Evolutionary conservation across 2,113 vertebrate species (phyloP).

Genomic region (Macroglossus sobrinus): DNA sequence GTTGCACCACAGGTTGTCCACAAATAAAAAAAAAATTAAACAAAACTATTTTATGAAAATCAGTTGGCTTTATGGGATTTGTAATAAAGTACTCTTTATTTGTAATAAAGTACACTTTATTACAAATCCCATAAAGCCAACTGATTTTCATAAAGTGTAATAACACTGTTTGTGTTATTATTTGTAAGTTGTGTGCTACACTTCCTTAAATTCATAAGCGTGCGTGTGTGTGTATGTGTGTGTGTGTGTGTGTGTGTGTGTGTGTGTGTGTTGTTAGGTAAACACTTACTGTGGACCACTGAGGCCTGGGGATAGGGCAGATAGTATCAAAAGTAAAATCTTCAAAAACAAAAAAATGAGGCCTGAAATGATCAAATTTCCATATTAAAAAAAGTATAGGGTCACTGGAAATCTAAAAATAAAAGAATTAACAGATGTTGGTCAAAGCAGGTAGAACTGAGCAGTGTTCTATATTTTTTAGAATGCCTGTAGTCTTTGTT

Average conservation of each 20-base stretch:
- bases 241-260: background rate
- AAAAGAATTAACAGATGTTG: background rate
- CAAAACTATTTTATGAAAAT: background rate
- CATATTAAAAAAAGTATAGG: background rate
- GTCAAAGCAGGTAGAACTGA: background rate
- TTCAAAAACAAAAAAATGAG: background rate
- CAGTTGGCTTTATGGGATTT: background rate
- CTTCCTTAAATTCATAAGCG: too few relatives aligned
- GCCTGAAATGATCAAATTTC: background rate
- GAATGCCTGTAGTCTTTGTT: background rate
- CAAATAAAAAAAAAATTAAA: background rate
- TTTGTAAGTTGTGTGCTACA: background rate
- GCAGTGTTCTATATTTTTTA: background rate
- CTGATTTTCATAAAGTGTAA: too few relatives aligned
- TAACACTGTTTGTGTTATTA: background rate
- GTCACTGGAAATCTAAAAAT: conserved; percentile 15
- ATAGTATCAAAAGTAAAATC: background rate
- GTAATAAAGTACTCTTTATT: too few relatives aligned
- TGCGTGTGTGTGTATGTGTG: too few relatives aligned
- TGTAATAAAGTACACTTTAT: too few relatives aligned
- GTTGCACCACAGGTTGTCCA: background rate
- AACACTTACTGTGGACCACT: background rate
- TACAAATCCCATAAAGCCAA: too few relatives aligned
- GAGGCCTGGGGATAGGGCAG: background rate
- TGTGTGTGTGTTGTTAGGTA: background rate